phyloP scores from a whole-genome alignment of 2,797 vertebrate species.

The Argya squamiceps region DNA sequence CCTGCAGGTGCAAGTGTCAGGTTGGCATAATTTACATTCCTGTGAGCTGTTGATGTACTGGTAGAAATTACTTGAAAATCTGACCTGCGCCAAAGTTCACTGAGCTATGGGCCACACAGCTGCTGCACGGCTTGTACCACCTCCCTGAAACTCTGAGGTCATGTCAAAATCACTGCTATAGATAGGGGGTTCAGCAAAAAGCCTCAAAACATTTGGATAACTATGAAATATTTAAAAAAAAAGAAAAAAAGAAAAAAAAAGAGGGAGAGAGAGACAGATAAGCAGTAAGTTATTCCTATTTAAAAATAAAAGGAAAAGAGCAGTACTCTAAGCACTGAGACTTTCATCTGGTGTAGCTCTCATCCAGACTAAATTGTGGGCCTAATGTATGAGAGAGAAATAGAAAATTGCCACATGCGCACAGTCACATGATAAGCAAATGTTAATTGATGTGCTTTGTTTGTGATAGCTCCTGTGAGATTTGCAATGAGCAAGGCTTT shows the following conservation, averaged over 20 bases:
- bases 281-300: not conserved
- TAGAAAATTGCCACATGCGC: constrained; percentile 40
- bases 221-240: not conserved
- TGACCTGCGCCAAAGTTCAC: not conserved
- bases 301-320: constrained; percentile 52
- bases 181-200: not conserved
- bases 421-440: constrained; percentile 68
- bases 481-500: constrained; percentile 67
- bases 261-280: not conserved
- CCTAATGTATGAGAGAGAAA: constrained; percentile 37
- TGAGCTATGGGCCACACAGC: not conserved
- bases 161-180: not conserved
- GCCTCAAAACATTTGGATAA: not conserved
- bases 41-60: not conserved
- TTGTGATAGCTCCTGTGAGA: constrained; percentile 70
- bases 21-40: not conserved
- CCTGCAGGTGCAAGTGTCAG: not conserved
- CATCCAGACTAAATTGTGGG: constrained; percentile 48
- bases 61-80: not conserved
- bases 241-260: not conserved
- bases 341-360: constrained; percentile 30
- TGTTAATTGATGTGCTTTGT: constrained; percentile 72
- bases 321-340: not conserved
- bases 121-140: not conserved
- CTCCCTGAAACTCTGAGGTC: not conserved